A percentile compares a stretch with the other conserved stretches of the same genome.
phyloP scores from a whole-genome alignment of 1,140 invertebrate species.

The Aphelinus atriplicis region DNA sequence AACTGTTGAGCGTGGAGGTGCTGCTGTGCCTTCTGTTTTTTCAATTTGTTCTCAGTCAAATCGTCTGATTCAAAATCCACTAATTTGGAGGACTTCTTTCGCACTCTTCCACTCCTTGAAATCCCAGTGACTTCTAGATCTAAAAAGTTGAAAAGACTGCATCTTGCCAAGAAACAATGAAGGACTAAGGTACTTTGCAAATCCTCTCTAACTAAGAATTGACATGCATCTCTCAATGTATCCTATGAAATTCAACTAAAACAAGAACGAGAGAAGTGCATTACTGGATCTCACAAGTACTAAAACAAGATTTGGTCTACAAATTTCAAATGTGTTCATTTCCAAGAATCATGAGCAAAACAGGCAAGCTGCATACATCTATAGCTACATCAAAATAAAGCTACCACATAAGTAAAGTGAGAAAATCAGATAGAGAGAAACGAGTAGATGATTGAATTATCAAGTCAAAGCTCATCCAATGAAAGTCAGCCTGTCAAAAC shows the following conservation, averaged over 20 bases:
- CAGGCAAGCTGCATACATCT: neutral
- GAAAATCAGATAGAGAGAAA: neutral
- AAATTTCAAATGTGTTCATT: neutral
- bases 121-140: constrained; percentile 86
- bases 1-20: constrained; percentile 59
- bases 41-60: constrained; percentile 63
- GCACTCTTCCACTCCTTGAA: constrained; percentile 85
- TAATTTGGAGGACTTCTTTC: constrained; percentile 94
- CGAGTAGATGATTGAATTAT: neutral
- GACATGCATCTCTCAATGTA: neutral
- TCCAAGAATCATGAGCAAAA: neutral
- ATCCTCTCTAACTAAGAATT: constrained; percentile 8
- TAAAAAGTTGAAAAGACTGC: constrained; percentile 62
- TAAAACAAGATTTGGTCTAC: neutral
- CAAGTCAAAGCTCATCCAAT: neutral
- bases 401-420: neutral
- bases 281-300: neutral
- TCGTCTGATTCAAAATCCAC: constrained; percentile 93
- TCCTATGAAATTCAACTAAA: neutral
- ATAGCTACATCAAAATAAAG: neutral
- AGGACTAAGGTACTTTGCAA: constrained; percentile 38
- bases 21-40: constrained; percentile 59
- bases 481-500: neutral
- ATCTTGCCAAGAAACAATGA: constrained; percentile 57
- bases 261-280: neutral